These are phyloP conservation scores for Drosophila persimilis DNA, from an alignment of 1,140 invertebrate species.

Conservation along the genomic window DNA sequence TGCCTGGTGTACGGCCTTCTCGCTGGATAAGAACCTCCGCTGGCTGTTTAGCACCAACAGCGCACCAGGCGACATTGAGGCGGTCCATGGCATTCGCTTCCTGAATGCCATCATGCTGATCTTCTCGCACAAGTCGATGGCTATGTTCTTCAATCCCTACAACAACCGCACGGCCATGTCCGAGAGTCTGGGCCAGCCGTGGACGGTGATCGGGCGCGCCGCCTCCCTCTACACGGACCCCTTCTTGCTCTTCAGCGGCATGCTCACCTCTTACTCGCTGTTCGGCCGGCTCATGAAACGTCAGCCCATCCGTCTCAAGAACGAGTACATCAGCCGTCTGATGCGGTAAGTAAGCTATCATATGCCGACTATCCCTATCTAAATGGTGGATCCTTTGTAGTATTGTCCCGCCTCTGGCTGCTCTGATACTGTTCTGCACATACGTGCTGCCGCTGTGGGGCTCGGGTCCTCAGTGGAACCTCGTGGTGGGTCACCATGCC, in stretches of 20 bases:
- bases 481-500: conserved; percentile 86
- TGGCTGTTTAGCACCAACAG: conserved; percentile 84
- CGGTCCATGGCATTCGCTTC: conserved; percentile 86
- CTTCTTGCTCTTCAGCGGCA: conserved; percentile 87
- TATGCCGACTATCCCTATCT: too few species aligned
- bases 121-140: conserved; percentile 87
- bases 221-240: conserved; percentile 88
- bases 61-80: conserved; percentile 84
- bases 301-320: conserved; percentile 84
- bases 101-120: conserved; percentile 86
- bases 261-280: conserved; percentile 86
- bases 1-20: conserved; percentile 85
- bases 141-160: conserved; percentile 86
- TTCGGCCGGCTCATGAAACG: conserved; percentile 85
- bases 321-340: conserved; percentile 86
- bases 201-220: conserved; percentile 86
- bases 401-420: conserved; percentile 86
- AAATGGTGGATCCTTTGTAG: conserved; percentile 68
- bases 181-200: conserved; percentile 85
- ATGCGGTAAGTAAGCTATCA: conserved; percentile 83
- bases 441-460: conserved; percentile 86
- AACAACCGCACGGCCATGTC: conserved; percentile 86
- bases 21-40: conserved; percentile 85
- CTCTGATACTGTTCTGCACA: conserved; percentile 87
- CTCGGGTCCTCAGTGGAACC: conserved; percentile 87